These are phyloP conservation scores for Diploptera punctata DNA, from an alignment of 2,888 invertebrate species.

Conservation along the genomic window DNA sequence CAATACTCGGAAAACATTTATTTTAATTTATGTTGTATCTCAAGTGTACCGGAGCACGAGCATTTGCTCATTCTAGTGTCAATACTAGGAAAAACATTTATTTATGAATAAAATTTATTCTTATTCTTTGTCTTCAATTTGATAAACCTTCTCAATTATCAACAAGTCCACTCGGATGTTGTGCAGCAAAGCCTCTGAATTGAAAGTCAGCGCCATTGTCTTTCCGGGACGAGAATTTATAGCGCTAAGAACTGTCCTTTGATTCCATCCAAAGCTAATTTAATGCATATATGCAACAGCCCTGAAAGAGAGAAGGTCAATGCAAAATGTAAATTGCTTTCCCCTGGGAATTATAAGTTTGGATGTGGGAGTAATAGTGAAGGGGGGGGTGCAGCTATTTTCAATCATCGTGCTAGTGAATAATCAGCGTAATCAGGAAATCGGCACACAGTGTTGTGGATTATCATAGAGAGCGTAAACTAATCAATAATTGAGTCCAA, in stretches of 20 bases:
- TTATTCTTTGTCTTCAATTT: too few species aligned
- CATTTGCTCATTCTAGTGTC: too few species aligned
- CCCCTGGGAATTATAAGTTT: conserved; percentile 15
- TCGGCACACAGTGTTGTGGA: conserved; percentile 20
- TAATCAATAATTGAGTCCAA: conserved; percentile 25
- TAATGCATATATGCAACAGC: not conserved
- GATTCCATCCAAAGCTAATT: not conserved
- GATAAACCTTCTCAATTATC: too few species aligned
- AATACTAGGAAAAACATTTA: too few species aligned
- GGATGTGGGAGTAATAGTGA: not conserved
- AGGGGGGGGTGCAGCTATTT: not conserved
- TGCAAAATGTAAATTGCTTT: not conserved
- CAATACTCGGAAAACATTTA: too few species aligned
- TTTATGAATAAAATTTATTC: too few species aligned
- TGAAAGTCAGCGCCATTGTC: too few species aligned
- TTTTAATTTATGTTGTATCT: too few species aligned
- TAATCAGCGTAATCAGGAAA: conserved; percentile 23
- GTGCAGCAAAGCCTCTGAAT: too few species aligned
- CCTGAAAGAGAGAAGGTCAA: not conserved
- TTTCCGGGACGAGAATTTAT: too few species aligned
- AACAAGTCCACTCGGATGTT: too few species aligned
- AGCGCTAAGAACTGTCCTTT: not conserved
- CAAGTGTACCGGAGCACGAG: too few species aligned
- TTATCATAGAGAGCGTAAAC: conserved; percentile 23
- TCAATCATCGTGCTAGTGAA: conserved; percentile 6